Conservation (phyloP, 2,888 invertebrate species). For the Carcina quercana region DNA sequence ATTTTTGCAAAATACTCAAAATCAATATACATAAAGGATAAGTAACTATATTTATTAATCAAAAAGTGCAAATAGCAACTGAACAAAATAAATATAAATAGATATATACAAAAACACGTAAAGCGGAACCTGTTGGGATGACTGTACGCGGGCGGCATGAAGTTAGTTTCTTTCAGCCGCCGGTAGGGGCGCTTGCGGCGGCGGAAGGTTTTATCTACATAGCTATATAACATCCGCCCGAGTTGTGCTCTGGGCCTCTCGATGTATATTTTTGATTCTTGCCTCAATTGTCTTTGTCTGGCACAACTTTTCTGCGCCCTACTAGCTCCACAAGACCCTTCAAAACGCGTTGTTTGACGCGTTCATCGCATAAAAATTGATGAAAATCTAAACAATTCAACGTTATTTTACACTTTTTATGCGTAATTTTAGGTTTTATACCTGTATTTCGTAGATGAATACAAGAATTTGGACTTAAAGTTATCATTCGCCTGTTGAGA, state of each 20-base stretch:
- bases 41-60: too few species aligned
- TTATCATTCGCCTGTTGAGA: too few species aligned
- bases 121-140: slow-evolving; percentile 35
- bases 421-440: too few species aligned
- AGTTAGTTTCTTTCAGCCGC: slow-evolving; percentile 53
- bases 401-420: too few species aligned
- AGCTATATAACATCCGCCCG: slow-evolving; percentile 71
- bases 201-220: slow-evolving; percentile 75
- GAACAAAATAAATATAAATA: slow-evolving; percentile 16
- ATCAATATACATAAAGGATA: too few species aligned
- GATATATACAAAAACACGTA: slow-evolving; percentile 20
- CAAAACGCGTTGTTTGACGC: slow-evolving; percentile 36
- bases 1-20: too few species aligned
- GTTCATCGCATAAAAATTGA: too few species aligned
- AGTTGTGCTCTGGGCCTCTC: slow-evolving; percentile 59
- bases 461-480: too few species aligned
- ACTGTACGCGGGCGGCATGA: slow-evolving; percentile 64
- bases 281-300: slow-evolving; percentile 53
- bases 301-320: slow-evolving; percentile 63
- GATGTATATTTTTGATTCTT: slow-evolving; percentile 52
- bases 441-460: too few species aligned
- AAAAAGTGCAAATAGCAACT: too few species aligned
- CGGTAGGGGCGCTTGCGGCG: slow-evolving; percentile 62
- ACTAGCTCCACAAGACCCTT: slow-evolving; percentile 37
- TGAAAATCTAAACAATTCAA: too few species aligned